phyloP scores from a whole-genome alignment of 2,113 vertebrate species.

The Cheilinus undulatus region DNA sequence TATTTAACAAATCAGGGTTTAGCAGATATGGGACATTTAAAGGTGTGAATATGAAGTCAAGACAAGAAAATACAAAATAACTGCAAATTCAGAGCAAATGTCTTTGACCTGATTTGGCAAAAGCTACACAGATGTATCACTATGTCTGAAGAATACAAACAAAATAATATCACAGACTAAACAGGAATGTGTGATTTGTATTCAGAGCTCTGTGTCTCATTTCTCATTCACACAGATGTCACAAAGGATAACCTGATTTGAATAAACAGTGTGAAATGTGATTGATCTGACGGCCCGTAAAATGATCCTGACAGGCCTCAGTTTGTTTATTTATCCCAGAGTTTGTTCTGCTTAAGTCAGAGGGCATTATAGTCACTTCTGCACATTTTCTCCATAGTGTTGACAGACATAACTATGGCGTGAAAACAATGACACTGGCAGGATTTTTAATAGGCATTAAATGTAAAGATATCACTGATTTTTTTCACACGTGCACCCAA shows the following conservation, averaged over 20 bases:
- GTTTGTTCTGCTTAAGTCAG: slow-evolving; percentile 8
- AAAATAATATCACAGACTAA: neutral
- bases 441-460: too few species aligned
- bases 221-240: slow-evolving; percentile 35
- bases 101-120: neutral
- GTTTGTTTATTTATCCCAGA: slow-evolving; percentile 17
- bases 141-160: slow-evolving; percentile 4
- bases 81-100: neutral
- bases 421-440: too few species aligned
- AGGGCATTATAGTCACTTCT: slow-evolving; percentile 3
- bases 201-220: slow-evolving; percentile 12
- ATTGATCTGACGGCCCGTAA: slow-evolving; percentile 48
- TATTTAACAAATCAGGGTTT: neutral
- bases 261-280: slow-evolving; percentile 41
- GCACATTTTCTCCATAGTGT: too few species aligned
- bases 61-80: neutral
- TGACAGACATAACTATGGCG: too few species aligned
- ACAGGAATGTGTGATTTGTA: slow-evolving; percentile 24
- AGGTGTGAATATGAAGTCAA: neutral
- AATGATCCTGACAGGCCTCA: slow-evolving; percentile 36
- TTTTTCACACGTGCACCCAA: too few species aligned
- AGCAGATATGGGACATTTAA: neutral
- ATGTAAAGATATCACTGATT: too few species aligned
- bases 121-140: neutral
- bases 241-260: slow-evolving; percentile 39